These are phyloP conservation scores for Halocynthia aurantium DNA, from an alignment of 23 tunicate species.

Conservation along the genomic window DNA sequence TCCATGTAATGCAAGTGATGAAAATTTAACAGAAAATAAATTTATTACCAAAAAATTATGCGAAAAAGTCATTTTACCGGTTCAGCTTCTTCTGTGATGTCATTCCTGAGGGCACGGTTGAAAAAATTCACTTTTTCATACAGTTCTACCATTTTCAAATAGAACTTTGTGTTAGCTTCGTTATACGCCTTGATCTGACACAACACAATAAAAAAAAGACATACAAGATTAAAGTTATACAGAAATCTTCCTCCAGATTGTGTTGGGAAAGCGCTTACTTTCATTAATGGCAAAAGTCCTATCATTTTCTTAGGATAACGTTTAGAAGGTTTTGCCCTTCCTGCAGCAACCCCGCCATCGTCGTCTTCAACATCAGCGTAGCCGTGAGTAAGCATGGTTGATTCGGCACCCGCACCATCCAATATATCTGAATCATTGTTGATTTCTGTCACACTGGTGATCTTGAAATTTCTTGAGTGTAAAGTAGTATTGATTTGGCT, in stretches of 20 bases:
- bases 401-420: too few relatives aligned
- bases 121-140: conserved; percentile 32
- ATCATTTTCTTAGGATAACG: not conserved
- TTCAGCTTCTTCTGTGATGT: not conserved
- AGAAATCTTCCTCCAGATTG: too few relatives aligned
- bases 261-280: not conserved
- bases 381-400: not conserved
- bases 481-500: too few relatives aligned
- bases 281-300: conserved; percentile 9
- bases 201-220: not conserved
- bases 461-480: too few relatives aligned
- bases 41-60: too few relatives aligned
- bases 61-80: too few relatives aligned
- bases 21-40: too few relatives aligned
- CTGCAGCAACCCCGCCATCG: not conserved
- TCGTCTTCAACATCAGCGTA: not conserved
- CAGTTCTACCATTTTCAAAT: conserved; percentile 59
- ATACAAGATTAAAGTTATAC: too few relatives aligned
- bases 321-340: conserved; percentile 1
- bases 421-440: too few relatives aligned
- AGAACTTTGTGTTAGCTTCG: conserved; percentile 29
- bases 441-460: too few relatives aligned
- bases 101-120: conserved; percentile 1
- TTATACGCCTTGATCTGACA: conserved; percentile 48
- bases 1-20: too few relatives aligned